Evolutionary conservation across 2,888 invertebrate genomes (phyloP).

Genomic region (Tuberolachnus salignus): DNA sequence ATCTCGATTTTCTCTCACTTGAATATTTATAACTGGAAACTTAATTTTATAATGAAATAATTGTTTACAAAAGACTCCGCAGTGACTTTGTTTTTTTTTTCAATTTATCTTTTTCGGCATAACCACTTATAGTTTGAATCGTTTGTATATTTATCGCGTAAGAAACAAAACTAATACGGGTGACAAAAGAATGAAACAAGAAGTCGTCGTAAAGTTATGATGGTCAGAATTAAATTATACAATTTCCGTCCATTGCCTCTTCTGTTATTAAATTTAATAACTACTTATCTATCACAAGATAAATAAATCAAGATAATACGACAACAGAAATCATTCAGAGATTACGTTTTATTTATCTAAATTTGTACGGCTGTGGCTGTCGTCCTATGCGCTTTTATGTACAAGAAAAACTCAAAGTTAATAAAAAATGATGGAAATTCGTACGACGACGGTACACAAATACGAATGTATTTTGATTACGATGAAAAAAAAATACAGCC

Average conservation of each 20-base stretch:
- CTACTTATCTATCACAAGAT: background rate
- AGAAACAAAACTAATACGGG: background rate
- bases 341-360: too few relatives aligned
- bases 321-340: too few relatives aligned
- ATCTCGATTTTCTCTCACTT: background rate
- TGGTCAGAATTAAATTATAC: background rate
- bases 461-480: too few relatives aligned
- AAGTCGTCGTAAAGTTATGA: background rate
- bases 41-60: background rate
- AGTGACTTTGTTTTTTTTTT: background rate
- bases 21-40: background rate
- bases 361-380: too few relatives aligned
- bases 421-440: too few relatives aligned
- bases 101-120: background rate
- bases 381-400: too few relatives aligned
- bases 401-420: too few relatives aligned
- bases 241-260: background rate
- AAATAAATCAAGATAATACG: too few relatives aligned
- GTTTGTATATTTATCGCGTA: background rate
- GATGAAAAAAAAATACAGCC: too few relatives aligned
- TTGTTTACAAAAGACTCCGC: background rate
- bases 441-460: too few relatives aligned
- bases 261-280: constrained; percentile 8
- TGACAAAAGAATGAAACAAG: background rate
- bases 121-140: constrained; percentile 11